Conservation (phyloP, 2,888 invertebrate genomes). For the Euclidia mi region DNA sequence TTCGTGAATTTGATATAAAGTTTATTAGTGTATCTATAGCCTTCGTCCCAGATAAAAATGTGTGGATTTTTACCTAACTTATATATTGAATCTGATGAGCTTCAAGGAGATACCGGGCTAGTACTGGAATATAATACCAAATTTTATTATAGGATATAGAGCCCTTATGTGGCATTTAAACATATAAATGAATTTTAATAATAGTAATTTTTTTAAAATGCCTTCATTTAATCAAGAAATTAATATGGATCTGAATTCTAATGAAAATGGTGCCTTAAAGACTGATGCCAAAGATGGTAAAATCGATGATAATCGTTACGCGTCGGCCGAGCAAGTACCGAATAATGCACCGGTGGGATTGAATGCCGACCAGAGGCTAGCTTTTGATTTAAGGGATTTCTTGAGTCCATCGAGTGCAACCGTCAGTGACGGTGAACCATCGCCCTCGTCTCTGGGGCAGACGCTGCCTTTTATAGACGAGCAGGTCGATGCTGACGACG, state of each 20-base stretch:
- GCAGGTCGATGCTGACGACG: slow-evolving; percentile 67
- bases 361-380: slow-evolving; percentile 76
- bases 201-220: slow-evolving; percentile 69
- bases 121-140: slow-evolving; percentile 28
- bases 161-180: slow-evolving; percentile 28
- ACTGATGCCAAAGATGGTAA: slow-evolving; percentile 69
- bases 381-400: slow-evolving; percentile 82
- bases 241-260: slow-evolving; percentile 80
- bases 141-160: slow-evolving; percentile 15
- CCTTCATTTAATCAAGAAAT: slow-evolving; percentile 84
- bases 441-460: slow-evolving; percentile 67
- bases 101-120: slow-evolving; percentile 14
- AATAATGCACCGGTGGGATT: slow-evolving; percentile 70
- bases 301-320: slow-evolving; percentile 65
- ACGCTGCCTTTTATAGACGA: slow-evolving; percentile 83
- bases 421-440: slow-evolving; percentile 63
- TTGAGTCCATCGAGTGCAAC: slow-evolving; percentile 66
- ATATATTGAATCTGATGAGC: slow-evolving; percentile 51
- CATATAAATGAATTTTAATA: slow-evolving; percentile 59
- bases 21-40: slow-evolving; percentile 69
- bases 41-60: slow-evolving; percentile 70
- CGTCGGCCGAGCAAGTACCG: slow-evolving; percentile 58
- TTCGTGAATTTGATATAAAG: slow-evolving; percentile 68
- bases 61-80: slow-evolving; percentile 63
- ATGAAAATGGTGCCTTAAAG: slow-evolving; percentile 73